phyloP scores from a whole-genome alignment of 2,113 vertebrate species.

The Benitochromis conjunctus region DNA sequence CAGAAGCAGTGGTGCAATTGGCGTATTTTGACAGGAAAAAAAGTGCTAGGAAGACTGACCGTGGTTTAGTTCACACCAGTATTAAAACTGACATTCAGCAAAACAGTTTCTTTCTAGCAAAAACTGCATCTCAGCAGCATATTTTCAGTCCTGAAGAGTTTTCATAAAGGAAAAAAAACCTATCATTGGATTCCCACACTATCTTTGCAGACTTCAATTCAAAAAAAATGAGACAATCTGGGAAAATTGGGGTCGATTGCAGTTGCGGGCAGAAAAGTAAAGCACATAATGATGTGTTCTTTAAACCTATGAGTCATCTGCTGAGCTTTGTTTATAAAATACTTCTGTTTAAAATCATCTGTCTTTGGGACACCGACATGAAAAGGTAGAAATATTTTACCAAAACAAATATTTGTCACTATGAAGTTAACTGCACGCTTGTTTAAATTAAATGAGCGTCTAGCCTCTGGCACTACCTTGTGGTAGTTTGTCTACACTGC shows the following conservation, averaged over 20 bases:
- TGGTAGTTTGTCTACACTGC: conserved; percentile 7
- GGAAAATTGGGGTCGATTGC: background rate
- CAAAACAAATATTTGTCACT: conserved; percentile 13
- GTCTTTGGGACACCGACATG: background rate
- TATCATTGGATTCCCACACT: background rate
- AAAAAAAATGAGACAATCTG: background rate
- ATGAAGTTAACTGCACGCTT: background rate
- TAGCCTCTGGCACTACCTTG: conserved; percentile 30
- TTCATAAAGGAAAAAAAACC: background rate
- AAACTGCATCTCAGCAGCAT: background rate
- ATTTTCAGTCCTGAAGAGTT: background rate
- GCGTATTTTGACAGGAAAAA: background rate
- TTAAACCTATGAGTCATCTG: conserved; percentile 10
- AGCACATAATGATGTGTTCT: background rate
- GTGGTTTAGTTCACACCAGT: background rate
- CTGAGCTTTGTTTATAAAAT: conserved; percentile 9
- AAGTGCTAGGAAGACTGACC: background rate
- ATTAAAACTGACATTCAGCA: background rate
- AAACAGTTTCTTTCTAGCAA: background rate
- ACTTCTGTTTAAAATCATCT: background rate
- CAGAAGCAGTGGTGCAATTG: background rate
- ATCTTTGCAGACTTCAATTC: background rate
- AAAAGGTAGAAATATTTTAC: background rate
- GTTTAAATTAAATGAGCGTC: background rate
- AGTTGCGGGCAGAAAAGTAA: background rate